phyloP scores from a whole-genome alignment of 23 tunicate species.

The Trididemnum clinides region DNA sequence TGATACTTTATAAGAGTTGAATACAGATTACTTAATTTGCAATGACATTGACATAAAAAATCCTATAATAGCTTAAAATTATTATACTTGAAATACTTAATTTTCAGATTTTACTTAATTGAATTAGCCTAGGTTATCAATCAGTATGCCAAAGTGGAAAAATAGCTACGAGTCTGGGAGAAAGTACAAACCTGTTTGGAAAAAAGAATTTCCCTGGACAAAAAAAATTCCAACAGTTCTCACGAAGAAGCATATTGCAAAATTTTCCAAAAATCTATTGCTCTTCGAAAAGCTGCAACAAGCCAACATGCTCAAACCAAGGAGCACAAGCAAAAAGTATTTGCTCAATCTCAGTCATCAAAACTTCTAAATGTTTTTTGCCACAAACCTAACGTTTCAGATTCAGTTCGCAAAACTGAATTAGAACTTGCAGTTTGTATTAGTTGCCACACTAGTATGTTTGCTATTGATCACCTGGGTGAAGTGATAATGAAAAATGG shows the following conservation, averaged over 20 bases:
- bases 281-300: conserved; percentile 28
- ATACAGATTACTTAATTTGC: too few species aligned
- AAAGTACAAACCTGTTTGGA: conserved; percentile 20
- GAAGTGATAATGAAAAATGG: conserved; percentile 15
- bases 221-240: not conserved
- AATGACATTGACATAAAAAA: not conserved
- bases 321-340: conserved; percentile 22
- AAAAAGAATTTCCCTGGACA: conserved; percentile 38
- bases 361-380: not conserved
- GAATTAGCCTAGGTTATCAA: not conserved
- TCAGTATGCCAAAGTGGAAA: conserved; percentile 17
- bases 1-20: not conserved
- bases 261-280: conserved; percentile 24
- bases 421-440: conserved; percentile 13
- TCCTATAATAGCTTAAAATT: not conserved
- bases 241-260: conserved; percentile 18
- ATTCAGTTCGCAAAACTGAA: conserved; percentile 13
- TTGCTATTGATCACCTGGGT: conserved; percentile 9
- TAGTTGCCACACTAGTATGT: not conserved
- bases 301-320: conserved; percentile 35
- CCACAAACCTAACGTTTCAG: not conserved
- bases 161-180: conserved; percentile 12
- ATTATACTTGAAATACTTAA: not conserved
- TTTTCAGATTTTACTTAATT: not conserved
- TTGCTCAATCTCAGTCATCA: not conserved